Conservation (phyloP, 92 coral and sea anemone genomes). For the Blastomussa wellsi region DNA sequence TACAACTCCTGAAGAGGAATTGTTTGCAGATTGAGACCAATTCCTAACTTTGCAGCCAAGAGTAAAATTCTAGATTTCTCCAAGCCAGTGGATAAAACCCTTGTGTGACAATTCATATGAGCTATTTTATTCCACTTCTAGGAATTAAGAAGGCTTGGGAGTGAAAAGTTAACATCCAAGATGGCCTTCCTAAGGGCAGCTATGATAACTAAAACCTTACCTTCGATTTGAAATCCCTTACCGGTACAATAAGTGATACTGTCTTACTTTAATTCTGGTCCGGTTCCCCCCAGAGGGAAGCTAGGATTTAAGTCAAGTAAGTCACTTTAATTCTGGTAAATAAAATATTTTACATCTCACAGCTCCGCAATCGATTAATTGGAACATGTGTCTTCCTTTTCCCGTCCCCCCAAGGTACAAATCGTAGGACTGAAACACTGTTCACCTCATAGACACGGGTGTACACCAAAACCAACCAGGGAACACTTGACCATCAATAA, state of each 20-base stretch:
- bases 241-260: neutral
- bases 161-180: neutral
- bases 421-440: neutral
- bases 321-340: neutral
- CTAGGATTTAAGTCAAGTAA: no score
- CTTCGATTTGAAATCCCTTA: neutral
- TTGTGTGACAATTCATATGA: neutral
- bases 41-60: no score
- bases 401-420: no score
- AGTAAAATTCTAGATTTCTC: no score
- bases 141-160: neutral
- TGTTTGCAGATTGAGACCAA: no score
- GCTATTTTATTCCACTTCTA: neutral
- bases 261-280: neutral
- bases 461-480: neutral
- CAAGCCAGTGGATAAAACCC: neutral
- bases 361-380: neutral
- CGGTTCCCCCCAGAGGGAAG: no score
- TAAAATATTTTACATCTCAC: constrained; percentile 1
- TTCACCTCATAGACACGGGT: neutral
- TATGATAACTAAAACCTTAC: neutral
- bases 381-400: neutral
- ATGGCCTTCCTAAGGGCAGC: neutral
- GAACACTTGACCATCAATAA: neutral
- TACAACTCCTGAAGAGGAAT: no score